Base-by-base conservation (phyloP, 2,797 vertebrate genomes). In the Champsocephalus esox region DNA sequence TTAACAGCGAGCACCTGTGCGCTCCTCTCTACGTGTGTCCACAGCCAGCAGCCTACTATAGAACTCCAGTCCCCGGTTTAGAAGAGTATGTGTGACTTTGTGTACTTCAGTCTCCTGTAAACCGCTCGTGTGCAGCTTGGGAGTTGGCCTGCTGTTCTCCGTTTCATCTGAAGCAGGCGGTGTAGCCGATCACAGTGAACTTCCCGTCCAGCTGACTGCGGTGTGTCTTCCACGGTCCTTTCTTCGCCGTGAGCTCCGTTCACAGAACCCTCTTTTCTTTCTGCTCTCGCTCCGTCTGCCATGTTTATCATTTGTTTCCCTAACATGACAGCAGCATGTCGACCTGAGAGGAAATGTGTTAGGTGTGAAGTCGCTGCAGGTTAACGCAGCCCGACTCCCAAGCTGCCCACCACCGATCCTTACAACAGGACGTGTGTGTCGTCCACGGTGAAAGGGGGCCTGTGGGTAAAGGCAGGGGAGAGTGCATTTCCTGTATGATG, bases 401-500 rank as follows among this genome's bases (percentile, higher is more conserved):
- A 82, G 73, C 87, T 81, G 88, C 85, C 52, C 80, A 59, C 55
- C 82, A 81, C 50, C 19, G 7, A 65, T 32, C 66, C 72, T 72
- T 59, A 24, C 34, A 44, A 16, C 75, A 61, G 81, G 81, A 82
- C 63, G 21, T 17, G 13, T 61, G 61, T 78, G 46, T 66, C 0
- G 17, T 50, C 66, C 62, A 1, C 1, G 43, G 66, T 59, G 41
- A 38, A 38, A 60, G 32, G 44, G 62, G 69, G 32, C 41, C 41
- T 58, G 58, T 63, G 59, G 76, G 48, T 57, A 12, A 62, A 0
- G n/a, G 67, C 57, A 64, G 73, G 28, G 28, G 7, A 63, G 66
- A 70, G 66, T 67, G 58, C 60, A 3, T 75, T 85, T 87, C 80
- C 81, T 88, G 84, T 89, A 74, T 83, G 80, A 86, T 87, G 85